A percentile compares a stretch with the other conserved stretches of the same genome.
phyloP scores from a whole-genome alignment of 1,140 invertebrate genomes.

The Neelides sp. region DNA sequence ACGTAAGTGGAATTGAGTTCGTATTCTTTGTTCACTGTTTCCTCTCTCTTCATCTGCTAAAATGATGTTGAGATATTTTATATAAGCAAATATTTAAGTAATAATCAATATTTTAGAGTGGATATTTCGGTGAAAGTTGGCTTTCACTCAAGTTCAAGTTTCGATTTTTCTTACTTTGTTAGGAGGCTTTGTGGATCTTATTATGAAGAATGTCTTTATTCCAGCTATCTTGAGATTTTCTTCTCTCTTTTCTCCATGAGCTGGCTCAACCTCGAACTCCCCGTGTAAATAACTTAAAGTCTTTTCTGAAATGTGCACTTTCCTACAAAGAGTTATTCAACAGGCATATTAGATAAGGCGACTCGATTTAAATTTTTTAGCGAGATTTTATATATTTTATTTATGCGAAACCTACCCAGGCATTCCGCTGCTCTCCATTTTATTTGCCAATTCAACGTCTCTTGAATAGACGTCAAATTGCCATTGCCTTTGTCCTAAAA shows the following conservation, averaged over 20 bases:
- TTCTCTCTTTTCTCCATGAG: slow-evolving; percentile 73
- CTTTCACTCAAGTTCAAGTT: no score
- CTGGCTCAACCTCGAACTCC: slow-evolving; percentile 89
- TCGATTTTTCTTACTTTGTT: not conserved
- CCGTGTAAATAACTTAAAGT: slow-evolving; percentile 78
- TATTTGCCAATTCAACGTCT: slow-evolving; percentile 82
- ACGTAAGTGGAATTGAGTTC: slow-evolving; percentile 27
- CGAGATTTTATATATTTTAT: not conserved
- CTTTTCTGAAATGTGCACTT: slow-evolving; percentile 88
- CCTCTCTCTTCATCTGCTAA: not conserved
- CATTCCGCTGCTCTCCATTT: slow-evolving; percentile 94
- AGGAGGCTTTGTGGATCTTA: slow-evolving; percentile 59
- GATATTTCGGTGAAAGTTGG: no score
- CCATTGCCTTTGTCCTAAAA: slow-evolving; percentile 92
- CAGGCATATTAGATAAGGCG: not conserved
- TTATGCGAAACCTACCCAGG: slow-evolving; percentile 62
- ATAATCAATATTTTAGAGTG: no score
- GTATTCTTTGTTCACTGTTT: not conserved
- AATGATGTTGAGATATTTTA: not conserved
- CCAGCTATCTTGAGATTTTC: slow-evolving; percentile 73
- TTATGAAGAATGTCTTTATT: slow-evolving; percentile 83
- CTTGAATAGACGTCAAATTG: slow-evolving; percentile 97
- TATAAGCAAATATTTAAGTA: no score
- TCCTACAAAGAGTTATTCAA: slow-evolving; percentile 12
- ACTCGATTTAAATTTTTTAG: not conserved